These are phyloP conservation scores for Pachliopta kotzebuea DNA, from an alignment of 2,888 invertebrate genomes.

Conservation along the genomic window DNA sequence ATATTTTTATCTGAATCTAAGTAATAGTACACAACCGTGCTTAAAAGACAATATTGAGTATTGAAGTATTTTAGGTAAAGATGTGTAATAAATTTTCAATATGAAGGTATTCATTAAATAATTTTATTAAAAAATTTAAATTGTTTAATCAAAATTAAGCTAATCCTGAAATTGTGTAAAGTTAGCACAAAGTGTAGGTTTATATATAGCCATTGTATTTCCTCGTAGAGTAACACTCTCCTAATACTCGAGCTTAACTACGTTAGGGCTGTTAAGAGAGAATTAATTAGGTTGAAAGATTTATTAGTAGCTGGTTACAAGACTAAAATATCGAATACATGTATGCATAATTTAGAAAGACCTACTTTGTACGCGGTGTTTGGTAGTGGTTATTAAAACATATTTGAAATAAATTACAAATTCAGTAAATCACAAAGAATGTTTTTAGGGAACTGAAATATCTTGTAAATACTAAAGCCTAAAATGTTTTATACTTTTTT, in stretches of 20 bases:
- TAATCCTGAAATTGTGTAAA: conserved; percentile 4
- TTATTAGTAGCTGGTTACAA: conserved; percentile 20
- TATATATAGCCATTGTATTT: conserved; percentile 21
- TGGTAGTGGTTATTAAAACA: too few relatives aligned
- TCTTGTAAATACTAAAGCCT: too few relatives aligned
- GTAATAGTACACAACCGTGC: too few relatives aligned
- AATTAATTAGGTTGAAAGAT: conserved; percentile 28
- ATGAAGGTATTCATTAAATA: too few relatives aligned
- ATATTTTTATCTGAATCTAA: too few relatives aligned
- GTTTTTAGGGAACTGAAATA: too few relatives aligned
- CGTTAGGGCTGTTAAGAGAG: conserved; percentile 24
- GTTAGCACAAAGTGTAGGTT: conserved; percentile 17
- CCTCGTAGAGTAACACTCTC: conserved; percentile 16
- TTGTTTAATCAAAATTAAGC: background rate
- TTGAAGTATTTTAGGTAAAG: too few relatives aligned
- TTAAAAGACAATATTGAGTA: too few relatives aligned
- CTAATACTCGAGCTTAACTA: conserved; percentile 25
- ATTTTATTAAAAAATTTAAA: background rate
- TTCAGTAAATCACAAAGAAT: background rate
- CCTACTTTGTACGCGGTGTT: too few relatives aligned
- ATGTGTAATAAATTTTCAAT: too few relatives aligned
- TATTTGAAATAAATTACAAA: background rate
- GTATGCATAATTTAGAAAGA: background rate
- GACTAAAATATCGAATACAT: background rate
- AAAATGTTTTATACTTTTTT: too few relatives aligned